Evolutionary conservation across 2,113 vertebrate species (phyloP), one percentile per base, ranked within the genome.

Genomic region (Silurus asotus): DNA sequence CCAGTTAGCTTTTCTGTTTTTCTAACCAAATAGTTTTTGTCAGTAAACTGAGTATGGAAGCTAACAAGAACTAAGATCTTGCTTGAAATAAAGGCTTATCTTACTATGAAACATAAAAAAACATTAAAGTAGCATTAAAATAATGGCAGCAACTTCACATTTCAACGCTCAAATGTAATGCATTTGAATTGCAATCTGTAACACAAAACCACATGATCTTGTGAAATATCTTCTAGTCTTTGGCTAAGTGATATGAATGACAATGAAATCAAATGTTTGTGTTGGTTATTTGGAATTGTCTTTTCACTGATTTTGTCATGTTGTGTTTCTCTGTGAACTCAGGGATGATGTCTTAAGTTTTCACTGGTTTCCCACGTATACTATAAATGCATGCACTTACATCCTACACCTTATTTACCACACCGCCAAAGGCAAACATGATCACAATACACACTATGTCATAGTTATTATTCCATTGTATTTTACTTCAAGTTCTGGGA

Each of bases 301-400:
- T 70, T 17, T 56, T 20, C 75, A 23, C 15, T 74, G 67, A 62
- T 62, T 53, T 84, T 15, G 51, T 84, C 56, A 28, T 84, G 56
- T 56, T 77, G 70, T 79, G 37, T 83, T 67, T 83, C 64, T 89
- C 70, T 86, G 86, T 86, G 74, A 89, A n/a, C 88, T 89, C 88
- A 89, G 88, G 88, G 83, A 89, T 89, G 51, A 51, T 67, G 72
- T 85, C 69, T 74, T 49, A 62, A 78, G 81, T 83, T 59, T 61
- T 67, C 70, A 87, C 77, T n/a, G 65, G 65, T 74, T 28, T 79
- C 51, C 64, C 79, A 85, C 49, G 83, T 45, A 82, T 48, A 49
- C 25, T 82, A 51, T 70, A 70, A 49, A 72, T 81, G 86, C 88
- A 89, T 89, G 86, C 58, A 75, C 78, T 75, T 61, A 80, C 58